Conservation (phyloP, 2,113 vertebrate genomes). For the Tonatia bakeri region DNA sequence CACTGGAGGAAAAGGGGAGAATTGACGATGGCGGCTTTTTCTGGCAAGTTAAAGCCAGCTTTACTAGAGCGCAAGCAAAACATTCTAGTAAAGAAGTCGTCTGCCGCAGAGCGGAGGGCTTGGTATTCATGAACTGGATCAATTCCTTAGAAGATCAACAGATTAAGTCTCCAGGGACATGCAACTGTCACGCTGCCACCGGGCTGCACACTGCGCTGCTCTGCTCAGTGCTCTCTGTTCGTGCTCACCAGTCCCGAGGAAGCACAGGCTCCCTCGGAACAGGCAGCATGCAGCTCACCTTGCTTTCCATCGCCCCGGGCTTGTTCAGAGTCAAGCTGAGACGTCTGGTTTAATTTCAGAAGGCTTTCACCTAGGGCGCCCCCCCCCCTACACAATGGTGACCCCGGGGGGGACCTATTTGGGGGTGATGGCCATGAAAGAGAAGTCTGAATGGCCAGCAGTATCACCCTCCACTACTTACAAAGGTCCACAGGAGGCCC, state of each 20-base stretch:
- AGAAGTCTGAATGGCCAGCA: constrained; percentile 5
- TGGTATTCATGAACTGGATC: fast-evolving
- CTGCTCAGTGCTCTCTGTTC: background rate
- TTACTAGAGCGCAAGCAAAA: background rate
- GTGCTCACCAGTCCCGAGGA: background rate
- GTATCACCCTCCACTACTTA: background rate
- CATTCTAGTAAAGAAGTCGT: background rate
- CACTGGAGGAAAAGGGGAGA: background rate
- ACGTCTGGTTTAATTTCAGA: background rate
- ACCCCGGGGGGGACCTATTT: background rate
- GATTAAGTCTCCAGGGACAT: background rate
- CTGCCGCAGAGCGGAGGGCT: background rate
- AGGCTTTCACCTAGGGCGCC: background rate
- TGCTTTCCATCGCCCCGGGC: background rate
- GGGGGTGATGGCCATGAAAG: background rate
- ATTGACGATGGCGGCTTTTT: background rate
- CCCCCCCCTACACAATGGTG: background rate
- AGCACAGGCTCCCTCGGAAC: background rate
- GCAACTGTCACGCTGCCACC: background rate
- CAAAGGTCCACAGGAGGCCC: constrained; percentile 15
- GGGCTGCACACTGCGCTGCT: background rate
- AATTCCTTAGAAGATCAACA: background rate
- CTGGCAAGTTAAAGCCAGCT: background rate
- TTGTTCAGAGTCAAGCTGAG: background rate
- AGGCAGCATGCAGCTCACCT: background rate